Conservation (phyloP, 2,888 invertebrate species). For the Orchesella flavescens region DNA sequence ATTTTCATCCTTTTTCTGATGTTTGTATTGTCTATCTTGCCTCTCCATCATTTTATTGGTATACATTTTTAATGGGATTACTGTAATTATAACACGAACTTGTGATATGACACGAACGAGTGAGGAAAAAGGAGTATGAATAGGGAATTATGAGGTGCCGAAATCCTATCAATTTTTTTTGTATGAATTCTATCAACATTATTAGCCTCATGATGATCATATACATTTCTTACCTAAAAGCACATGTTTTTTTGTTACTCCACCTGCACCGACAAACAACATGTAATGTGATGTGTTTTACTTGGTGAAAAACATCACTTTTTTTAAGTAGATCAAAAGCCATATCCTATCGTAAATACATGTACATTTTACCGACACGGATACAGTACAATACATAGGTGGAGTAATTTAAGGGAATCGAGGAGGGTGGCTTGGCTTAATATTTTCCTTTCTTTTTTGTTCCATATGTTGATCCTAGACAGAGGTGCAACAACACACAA, state of each 20-base stretch:
- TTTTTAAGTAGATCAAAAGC: slow-evolving; percentile 56
- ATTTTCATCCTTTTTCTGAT: background rate
- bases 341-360: background rate
- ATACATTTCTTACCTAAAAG: no score
- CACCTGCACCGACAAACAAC: slow-evolving; percentile 24
- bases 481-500: slow-evolving; percentile 27
- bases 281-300: slow-evolving; percentile 27
- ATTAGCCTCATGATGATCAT: no score
- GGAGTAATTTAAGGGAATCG: no score
- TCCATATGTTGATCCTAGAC: slow-evolving; percentile 28
- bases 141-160: background rate
- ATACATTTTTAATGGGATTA: slow-evolving; percentile 57
- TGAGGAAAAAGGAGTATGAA: slow-evolving; percentile 5
- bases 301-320: background rate
- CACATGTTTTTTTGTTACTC: background rate
- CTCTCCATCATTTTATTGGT: slow-evolving; percentile 28
- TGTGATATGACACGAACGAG: slow-evolving; percentile 53
- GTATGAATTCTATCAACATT: no score
- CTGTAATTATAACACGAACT: slow-evolving; percentile 54
- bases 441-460: background rate
- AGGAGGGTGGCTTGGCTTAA: background rate
- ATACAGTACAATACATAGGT: background rate
- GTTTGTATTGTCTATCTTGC: no score
- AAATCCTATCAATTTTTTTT: background rate
- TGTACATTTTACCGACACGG: background rate